Conservation (phyloP, 92 coral and sea anemone species). For the Chrysogorgia sp. region DNA sequence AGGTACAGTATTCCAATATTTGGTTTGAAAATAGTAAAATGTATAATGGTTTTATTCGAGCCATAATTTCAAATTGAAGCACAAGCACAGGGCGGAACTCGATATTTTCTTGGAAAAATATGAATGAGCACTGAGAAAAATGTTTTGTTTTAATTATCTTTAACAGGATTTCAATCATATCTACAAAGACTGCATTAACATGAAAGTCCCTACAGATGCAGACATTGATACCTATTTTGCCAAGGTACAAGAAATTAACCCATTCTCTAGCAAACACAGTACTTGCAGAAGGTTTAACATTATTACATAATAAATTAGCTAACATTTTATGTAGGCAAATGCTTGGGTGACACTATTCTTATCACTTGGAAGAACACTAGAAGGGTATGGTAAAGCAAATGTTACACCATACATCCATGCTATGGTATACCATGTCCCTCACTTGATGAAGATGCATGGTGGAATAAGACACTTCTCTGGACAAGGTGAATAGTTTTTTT, state of each 20-base stretch:
- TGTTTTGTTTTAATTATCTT: too few species aligned
- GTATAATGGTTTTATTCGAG: too few species aligned
- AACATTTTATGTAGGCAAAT: constrained; percentile 42
- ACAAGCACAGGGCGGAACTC: too few species aligned
- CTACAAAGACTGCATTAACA: constrained; percentile 20
- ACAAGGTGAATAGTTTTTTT: constrained; percentile 46
- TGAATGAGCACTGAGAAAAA: too few species aligned
- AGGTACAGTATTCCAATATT: constrained; percentile 45
- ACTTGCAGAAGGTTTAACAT: neutral
- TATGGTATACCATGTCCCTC: constrained; percentile 65
- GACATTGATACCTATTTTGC: constrained; percentile 44
- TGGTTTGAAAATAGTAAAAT: too few species aligned
- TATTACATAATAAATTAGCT: neutral
- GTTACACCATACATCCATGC: constrained; percentile 54
- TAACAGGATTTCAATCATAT: too few species aligned
- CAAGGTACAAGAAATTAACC: constrained; percentile 44
- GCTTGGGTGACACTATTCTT: constrained; percentile 58
- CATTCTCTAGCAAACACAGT: too few species aligned
- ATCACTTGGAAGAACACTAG: constrained; percentile 32
- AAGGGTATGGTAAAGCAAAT: constrained; percentile 52
- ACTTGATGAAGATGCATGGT: constrained; percentile 52
- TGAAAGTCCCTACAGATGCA: constrained; percentile 54
- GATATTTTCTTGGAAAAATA: constrained; percentile 42
- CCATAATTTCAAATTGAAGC: too few species aligned
- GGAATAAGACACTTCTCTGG: constrained; percentile 60